Base-by-base conservation (phyloP, 2,888 invertebrate species). In the Alloplasta piceator region DNA sequence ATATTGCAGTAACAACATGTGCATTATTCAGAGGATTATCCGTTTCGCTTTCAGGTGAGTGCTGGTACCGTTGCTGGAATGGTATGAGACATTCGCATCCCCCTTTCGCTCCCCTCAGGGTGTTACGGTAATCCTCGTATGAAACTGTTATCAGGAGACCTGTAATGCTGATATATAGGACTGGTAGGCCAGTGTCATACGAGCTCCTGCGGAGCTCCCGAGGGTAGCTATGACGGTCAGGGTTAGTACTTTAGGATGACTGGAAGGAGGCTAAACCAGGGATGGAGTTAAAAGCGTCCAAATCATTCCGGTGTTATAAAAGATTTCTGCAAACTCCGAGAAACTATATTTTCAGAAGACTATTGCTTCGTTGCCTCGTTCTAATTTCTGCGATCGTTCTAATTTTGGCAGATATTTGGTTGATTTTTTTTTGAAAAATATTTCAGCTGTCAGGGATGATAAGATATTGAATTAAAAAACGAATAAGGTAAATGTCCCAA, bases 1-100 rank as follows among this genome's bases (percentile, higher is more conserved):
- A 88, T 89, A 88, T 88, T 88, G 86, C 87, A 88, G 87, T 87
- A 87, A 88, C 88, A 88, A 88, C 86, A 85, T 85, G 85, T 85
- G 86, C 88, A 89, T 89, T 89, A 89, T 89, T 89, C 88, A 88
- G 78, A 48, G 87, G 89, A 89, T 89, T 86, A 89, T 89, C 89
- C 87, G 87, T 87, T 87, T 87, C 85, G 85, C 87, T 86, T 87
- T 87, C 84, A 81, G 76, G 68, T 64, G 78, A 84, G 84, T 83
- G 82, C 84, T 82, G 85, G 86, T 81, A 80, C 36, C 41, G 39
- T 26, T 39, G n/a, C 61, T 72, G 61, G 48, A 6, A 16, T 4
- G 72, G 26, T 50, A 84, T 83, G 81, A 78, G 84, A 82, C 84
- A 72, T 82, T 52, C 70, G 82, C 82, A 79, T 26, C 26, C 26